Base-by-base conservation (phyloP, 2,113 vertebrate genomes). In the Oenanthe oenanthe region DNA sequence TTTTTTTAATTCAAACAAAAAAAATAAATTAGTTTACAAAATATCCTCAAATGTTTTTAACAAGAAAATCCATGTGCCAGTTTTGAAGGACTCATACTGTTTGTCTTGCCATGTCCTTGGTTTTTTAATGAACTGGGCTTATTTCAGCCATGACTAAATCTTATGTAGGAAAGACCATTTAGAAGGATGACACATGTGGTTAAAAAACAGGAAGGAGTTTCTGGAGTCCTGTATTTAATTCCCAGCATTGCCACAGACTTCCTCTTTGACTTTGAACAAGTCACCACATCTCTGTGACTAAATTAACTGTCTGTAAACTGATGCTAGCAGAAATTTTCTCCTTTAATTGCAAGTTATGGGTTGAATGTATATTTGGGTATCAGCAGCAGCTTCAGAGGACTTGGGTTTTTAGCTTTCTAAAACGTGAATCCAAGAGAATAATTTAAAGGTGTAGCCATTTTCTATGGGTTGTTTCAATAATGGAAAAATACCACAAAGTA, bases 201-300 rank as follows among this genome's bases (percentile, higher is more conserved):
- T 94, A 79, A 70, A 75, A 96, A 88, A 40, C 36, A 92, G 66
- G 74, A 88, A 75, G 83, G 42, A 82, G 32, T 89, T 94, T 96
- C 47, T 73, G 81, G 40, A 89, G 54, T 36, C 75, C 77, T 88
- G 60, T n/a, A 60, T 93, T 96, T 88, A 77, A 79, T 96, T 92
- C 67, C 78, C 60, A 83, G 47, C 34, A 56, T 94, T 90, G 58
- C 94, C 93, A 93, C 89, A 89, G 81, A 88, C 74, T 92, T 96
- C 84, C 87, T 92, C 25, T 65, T 65, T 72, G 66, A 94, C 91
- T 93, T 78, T 76, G 70, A 83, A 58, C 26, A 79, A 92, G 66
- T 65, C 54, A 72, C 70, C 57, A 36, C 74, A 71, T 93, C 84
- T 92, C 81, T 95, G 72, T 92, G 87, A 82, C 63, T 87, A 73